phyloP scores from a whole-genome alignment of 2,888 invertebrate genomes.

The Nymphalis polychloros region DNA sequence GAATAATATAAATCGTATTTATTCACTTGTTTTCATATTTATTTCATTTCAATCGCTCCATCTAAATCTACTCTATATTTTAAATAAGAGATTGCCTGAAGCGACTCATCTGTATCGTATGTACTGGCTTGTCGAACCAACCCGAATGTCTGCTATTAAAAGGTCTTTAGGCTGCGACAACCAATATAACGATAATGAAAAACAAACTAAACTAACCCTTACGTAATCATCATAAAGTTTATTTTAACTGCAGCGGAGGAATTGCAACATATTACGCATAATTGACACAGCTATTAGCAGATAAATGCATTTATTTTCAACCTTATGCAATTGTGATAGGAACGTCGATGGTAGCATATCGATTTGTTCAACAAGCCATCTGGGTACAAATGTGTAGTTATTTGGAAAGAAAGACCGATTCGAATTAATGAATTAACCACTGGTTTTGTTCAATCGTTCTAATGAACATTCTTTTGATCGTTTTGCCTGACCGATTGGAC shows the following conservation, averaged over 20 bases:
- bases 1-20: too few relatives aligned
- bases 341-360: constrained; percentile 16
- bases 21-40: not conserved
- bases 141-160: constrained; percentile 69
- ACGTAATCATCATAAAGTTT: constrained; percentile 25
- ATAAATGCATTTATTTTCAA: constrained; percentile 27
- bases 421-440: constrained; percentile 59
- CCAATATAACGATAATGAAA: constrained; percentile 38
- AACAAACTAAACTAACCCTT: constrained; percentile 35
- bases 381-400: constrained; percentile 46
- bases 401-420: constrained; percentile 51
- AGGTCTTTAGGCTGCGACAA: constrained; percentile 68
- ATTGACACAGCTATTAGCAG: constrained; percentile 44
- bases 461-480: constrained; percentile 32
- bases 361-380: constrained; percentile 30
- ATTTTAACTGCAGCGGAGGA: constrained; percentile 26
- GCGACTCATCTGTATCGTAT: constrained; percentile 60
- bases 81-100: constrained; percentile 65
- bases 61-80: constrained; percentile 47
- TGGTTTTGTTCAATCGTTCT: constrained; percentile 43
- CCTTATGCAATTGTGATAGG: constrained; percentile 27
- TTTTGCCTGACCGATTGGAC: not conserved
- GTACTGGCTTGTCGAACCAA: constrained; percentile 53
- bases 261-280: constrained; percentile 37
- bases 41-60: not conserved